Percentiles rank a stretch among this genome's conserved stretches.
Evolutionary conservation across 2,113 vertebrate species (phyloP).

Genomic region (Gallinago paraguaiae): DNA sequence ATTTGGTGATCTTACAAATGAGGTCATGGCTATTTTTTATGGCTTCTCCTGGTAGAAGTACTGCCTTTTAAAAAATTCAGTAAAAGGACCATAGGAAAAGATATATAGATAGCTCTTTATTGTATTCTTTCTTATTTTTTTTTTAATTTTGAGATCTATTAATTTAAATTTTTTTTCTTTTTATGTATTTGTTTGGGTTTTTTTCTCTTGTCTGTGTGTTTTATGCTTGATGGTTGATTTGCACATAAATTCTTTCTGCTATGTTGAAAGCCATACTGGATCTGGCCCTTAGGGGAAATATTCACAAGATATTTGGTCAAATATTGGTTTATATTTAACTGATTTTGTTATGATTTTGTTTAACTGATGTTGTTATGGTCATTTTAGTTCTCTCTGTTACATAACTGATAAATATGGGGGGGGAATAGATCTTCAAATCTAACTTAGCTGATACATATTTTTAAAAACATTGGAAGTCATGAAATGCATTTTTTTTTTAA

Average conservation of each 20-base stretch:
- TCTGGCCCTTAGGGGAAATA: conserved; percentile 24
- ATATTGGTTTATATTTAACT: conserved; percentile 17
- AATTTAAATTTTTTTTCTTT: neutral
- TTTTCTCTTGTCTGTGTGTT: neutral
- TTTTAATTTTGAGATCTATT: neutral
- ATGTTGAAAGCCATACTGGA: conserved; percentile 42
- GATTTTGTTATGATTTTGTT: neutral
- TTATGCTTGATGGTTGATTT: conserved; percentile 60
- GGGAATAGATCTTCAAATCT: neutral
- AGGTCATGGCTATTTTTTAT: conserved; percentile 27
- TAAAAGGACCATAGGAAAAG: neutral
- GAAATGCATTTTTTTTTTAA: neutral
- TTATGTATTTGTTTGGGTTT: neutral
- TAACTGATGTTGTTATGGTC: neutral
- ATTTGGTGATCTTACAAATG: conserved; percentile 30
- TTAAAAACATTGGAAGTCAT: neutral
- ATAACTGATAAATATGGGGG: fast-evolving
- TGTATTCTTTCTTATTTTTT: neutral
- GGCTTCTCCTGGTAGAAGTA: conserved; percentile 9
- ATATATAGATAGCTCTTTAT: neutral
- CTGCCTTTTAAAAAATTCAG: neutral
- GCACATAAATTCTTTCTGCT: conserved; percentile 63
- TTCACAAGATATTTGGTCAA: conserved; percentile 34
- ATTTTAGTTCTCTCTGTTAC: neutral
- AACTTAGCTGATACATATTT: neutral